Conservation (phyloP, 1,140 invertebrate species). For the Drosophila oshimai region DNA sequence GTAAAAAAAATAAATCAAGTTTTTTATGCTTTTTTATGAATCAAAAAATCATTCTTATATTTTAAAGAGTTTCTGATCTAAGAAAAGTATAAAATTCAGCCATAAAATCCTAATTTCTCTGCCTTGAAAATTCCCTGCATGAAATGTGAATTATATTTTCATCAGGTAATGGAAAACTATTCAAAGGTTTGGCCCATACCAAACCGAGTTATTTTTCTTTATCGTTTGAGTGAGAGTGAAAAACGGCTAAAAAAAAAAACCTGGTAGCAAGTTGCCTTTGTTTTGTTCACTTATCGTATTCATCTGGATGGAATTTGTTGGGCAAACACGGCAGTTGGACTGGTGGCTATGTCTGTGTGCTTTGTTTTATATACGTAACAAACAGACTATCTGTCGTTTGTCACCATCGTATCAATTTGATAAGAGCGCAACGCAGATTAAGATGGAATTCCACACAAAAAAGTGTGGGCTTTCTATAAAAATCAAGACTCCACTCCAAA, state of each 20-base stretch:
- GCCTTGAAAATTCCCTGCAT: background rate
- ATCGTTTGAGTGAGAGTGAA: background rate
- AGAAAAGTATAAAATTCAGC: too few relatives aligned
- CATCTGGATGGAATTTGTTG: conserved; percentile 35
- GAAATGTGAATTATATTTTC: background rate
- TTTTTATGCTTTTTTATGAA: too few relatives aligned
- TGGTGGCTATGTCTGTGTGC: background rate
- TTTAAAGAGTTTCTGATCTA: too few relatives aligned
- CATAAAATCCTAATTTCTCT: too few relatives aligned
- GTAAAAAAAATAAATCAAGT: too few relatives aligned
- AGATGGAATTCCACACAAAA: conserved; percentile 35
- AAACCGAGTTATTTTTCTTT: background rate
- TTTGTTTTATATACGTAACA: conserved; percentile 9
- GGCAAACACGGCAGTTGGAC: conserved; percentile 29
- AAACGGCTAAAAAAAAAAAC: background rate
- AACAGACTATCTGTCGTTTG: conserved; percentile 40
- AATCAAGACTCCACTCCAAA: conserved; percentile 38
- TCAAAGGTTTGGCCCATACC: background rate
- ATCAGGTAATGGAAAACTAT: conserved; percentile 27
- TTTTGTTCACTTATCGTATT: conserved; percentile 33
- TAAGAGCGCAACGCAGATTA: conserved; percentile 31
- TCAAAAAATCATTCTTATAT: too few relatives aligned
- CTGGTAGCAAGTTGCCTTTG: background rate
- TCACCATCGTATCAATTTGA: conserved; percentile 17
- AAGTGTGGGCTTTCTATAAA: conserved; percentile 5